Evolutionary conservation across 30 jellyfish, hydroid and myxozoan genomes (phyloP), one percentile per base, ranked within the genome.

Genomic region (Rhopilema esculentum): DNA sequence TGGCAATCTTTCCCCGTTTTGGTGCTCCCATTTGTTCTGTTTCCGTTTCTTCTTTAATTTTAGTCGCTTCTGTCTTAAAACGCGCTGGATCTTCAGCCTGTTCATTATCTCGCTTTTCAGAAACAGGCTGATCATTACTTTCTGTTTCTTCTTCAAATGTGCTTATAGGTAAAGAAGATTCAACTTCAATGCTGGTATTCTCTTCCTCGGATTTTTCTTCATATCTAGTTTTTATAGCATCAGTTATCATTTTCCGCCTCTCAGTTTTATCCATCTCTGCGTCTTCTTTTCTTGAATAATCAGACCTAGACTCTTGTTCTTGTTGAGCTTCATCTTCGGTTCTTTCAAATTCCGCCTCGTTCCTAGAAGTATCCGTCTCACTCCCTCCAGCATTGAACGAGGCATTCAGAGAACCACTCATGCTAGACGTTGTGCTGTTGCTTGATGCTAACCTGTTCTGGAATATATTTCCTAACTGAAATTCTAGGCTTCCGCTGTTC

Each of bases 381-480:
- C 21, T 21, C 33, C 79, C 67, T 7, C 88, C 84, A 53, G 88
- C 85, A 75, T 74, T 85, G n/a, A 73, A 17, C 18, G 94, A 85
- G 23, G 83, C 65, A 28, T 75, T 72, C 49, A 85, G 52, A 19
- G 94, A 73, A 40, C 77, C 76, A 28, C 76, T 77, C 16, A 61
- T 51, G n/a, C 94, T 85, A 48, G 94, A 64, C 4, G 82, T 8
- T 32, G 79, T 74, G 26, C 88, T 72, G 69, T 79, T 72, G 25
- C 79, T 87, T 71, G 62, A 76, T 24, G 88, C 51, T 16, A 22
- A 49, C 67, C 87, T 73, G 24, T 53, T 78, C 31, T 85, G 94
- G 70, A 85, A 85, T 62, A 85, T 85, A 19, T 62, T 71, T 4
- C 78, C 94, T 52, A 85, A 22, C 74, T 85, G 94, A 19, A 25